phyloP scores from a whole-genome alignment of 92 coral and sea anemone genomes.

The Pocillopora grandis region DNA sequence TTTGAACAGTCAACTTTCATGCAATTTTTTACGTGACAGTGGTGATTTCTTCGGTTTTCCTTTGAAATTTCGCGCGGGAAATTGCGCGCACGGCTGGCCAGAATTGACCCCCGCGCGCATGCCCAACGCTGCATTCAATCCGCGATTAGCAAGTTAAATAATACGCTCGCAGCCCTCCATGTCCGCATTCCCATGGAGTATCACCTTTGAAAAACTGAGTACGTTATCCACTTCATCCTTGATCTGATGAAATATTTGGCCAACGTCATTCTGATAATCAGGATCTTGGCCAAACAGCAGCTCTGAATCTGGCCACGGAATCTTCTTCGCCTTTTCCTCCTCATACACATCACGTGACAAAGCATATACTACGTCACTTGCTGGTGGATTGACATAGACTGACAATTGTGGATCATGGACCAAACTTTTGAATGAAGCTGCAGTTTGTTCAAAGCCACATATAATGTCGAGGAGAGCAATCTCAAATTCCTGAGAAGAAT shows the following conservation, averaged over 20 bases:
- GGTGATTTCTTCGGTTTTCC: too few species aligned
- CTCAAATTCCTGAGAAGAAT: slow-evolving; percentile 70
- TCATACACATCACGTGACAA: slow-evolving; percentile 78
- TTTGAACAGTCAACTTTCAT: too few species aligned
- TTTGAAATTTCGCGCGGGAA: too few species aligned
- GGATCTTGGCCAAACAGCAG: slow-evolving; percentile 87
- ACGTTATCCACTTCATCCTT: slow-evolving; percentile 78
- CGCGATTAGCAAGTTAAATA: too few species aligned
- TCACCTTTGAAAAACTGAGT: slow-evolving; percentile 75
- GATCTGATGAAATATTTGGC: slow-evolving; percentile 56
- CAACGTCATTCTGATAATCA: slow-evolving; percentile 78
- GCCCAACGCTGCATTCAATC: too few species aligned
- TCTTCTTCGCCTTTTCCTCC: slow-evolving; percentile 67
- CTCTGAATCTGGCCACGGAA: slow-evolving; percentile 86
- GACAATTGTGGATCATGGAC: slow-evolving; percentile 75
- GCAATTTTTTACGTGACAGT: too few species aligned
- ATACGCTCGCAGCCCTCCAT: too few species aligned
- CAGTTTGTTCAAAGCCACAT: slow-evolving; percentile 81
- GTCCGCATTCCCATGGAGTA: not conserved
- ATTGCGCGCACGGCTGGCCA: too few species aligned
- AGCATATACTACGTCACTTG: slow-evolving; percentile 84
- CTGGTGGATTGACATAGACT: slow-evolving; percentile 82
- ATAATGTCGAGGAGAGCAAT: slow-evolving; percentile 63
- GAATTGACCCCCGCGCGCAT: too few species aligned
- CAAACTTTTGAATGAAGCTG: slow-evolving; percentile 76